phyloP scores from a whole-genome alignment of 2,113 vertebrate genomes.

The Chlamydotis undulata region DNA sequence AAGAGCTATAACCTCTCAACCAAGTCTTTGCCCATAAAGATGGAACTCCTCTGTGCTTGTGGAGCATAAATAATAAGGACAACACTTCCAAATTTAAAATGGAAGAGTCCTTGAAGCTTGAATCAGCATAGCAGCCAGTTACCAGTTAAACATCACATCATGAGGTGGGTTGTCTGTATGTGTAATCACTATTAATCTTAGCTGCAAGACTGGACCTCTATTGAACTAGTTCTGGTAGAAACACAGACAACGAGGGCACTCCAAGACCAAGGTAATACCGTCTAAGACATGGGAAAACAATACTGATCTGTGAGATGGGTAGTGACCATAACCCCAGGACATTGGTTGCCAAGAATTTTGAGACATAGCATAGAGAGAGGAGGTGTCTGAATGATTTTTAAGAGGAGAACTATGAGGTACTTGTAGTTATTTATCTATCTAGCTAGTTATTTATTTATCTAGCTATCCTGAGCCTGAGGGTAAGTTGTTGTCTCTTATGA shows the following conservation, averaged over 20 bases:
- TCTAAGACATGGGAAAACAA: background rate
- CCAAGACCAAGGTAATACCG: background rate
- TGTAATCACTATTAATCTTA: background rate
- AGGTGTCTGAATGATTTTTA: background rate
- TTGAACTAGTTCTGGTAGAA: background rate
- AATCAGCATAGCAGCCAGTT: background rate
- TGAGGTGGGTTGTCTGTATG: background rate
- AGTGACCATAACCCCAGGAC: background rate
- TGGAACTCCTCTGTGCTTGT: background rate
- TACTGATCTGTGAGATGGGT: background rate
- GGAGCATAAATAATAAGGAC: background rate
- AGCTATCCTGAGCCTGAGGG: background rate
- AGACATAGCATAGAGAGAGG: background rate
- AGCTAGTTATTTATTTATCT: no score
- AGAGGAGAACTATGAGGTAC: background rate
- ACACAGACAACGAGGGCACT: background rate
- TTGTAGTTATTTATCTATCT: background rate
- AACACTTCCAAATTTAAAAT: background rate
- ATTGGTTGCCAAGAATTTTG: background rate
- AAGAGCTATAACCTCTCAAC: background rate
- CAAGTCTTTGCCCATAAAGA: background rate
- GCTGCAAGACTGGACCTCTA: background rate
- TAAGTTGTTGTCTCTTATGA: background rate
- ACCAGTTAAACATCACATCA: background rate
- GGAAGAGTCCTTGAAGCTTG: background rate